These are phyloP conservation scores for Oscheius sp. DNA, from an alignment of 1,140 invertebrate species.

Conservation along the genomic window DNA sequence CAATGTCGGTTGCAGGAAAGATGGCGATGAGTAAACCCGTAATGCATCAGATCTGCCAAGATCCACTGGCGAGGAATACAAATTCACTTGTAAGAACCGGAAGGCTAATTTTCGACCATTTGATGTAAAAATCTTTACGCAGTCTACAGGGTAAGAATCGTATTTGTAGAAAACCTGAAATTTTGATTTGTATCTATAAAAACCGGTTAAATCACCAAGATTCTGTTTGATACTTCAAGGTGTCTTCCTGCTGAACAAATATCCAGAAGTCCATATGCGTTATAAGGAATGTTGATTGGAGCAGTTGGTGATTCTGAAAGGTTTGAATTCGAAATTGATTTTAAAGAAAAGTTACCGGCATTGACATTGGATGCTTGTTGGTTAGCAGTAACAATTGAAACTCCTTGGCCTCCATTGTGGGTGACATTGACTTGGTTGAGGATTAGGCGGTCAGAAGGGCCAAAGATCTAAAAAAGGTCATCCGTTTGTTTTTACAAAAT, in stretches of 20 bases:
- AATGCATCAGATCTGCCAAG: slow-evolving; percentile 53
- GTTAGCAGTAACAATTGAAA: slow-evolving; percentile 86
- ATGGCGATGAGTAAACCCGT: slow-evolving; percentile 65
- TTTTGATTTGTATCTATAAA: not conserved
- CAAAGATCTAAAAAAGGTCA: slow-evolving; percentile 60
- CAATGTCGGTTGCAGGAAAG: slow-evolving; percentile 42
- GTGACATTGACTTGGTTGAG: slow-evolving; percentile 69
- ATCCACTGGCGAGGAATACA: slow-evolving; percentile 45
- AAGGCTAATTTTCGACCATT: slow-evolving; percentile 68
- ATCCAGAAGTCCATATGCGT: slow-evolving; percentile 89
- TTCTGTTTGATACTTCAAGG: slow-evolving; percentile 80
- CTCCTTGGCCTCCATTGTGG: slow-evolving; percentile 81
- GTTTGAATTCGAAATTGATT: not conserved
- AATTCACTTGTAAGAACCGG: slow-evolving; percentile 52
- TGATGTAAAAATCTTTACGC: slow-evolving; percentile 90
- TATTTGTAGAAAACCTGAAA: slow-evolving; percentile 90
- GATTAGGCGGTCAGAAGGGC: slow-evolving; percentile 61
- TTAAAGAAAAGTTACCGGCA: not conserved
- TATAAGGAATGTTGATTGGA: slow-evolving; percentile 81
- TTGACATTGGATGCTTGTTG: slow-evolving; percentile 70
- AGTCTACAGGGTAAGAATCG: slow-evolving; percentile 89
- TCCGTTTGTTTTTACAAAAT: too few relatives aligned
- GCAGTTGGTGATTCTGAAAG: slow-evolving; percentile 68
- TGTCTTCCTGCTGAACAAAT: slow-evolving; percentile 92
- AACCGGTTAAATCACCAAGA: slow-evolving; percentile 62